phyloP scores from a whole-genome alignment of 2,113 vertebrate species.

The Hypanus sabinus region DNA sequence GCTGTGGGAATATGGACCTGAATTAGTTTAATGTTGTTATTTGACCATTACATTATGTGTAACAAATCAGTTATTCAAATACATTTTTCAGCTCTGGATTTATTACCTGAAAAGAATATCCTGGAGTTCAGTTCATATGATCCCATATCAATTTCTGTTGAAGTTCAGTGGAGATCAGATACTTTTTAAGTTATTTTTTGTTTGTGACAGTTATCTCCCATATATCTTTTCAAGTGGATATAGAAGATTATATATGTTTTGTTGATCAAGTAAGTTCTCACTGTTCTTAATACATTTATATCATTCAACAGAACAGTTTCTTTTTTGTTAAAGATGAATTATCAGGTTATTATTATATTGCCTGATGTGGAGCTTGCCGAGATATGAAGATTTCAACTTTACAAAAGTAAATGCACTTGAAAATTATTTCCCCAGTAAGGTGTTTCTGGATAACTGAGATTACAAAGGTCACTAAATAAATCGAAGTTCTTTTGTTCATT shows the following conservation, averaged over 20 bases:
- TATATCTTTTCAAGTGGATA: background rate
- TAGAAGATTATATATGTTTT: background rate
- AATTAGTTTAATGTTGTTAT: background rate
- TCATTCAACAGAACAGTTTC: background rate
- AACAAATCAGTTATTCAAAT: conserved; percentile 21
- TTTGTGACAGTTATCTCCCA: background rate
- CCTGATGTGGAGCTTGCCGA: background rate
- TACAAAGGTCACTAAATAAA: background rate
- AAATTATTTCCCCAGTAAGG: background rate
- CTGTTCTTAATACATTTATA: background rate
- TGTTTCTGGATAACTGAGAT: background rate
- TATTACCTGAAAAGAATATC: background rate
- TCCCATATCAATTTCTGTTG: background rate
- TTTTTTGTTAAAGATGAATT: background rate
- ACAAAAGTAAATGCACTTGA: background rate
- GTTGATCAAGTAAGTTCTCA: background rate
- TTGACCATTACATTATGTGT: background rate
- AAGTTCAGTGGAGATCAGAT: background rate
- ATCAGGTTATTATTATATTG: background rate
- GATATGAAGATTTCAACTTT: background rate
- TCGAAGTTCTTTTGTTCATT: background rate
- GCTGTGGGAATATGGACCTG: background rate
- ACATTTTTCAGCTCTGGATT: background rate
- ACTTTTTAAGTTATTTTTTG: background rate
- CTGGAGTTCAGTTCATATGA: background rate